Conservation (phyloP, 2,113 vertebrate genomes). For the Anguilla rostrata region DNA sequence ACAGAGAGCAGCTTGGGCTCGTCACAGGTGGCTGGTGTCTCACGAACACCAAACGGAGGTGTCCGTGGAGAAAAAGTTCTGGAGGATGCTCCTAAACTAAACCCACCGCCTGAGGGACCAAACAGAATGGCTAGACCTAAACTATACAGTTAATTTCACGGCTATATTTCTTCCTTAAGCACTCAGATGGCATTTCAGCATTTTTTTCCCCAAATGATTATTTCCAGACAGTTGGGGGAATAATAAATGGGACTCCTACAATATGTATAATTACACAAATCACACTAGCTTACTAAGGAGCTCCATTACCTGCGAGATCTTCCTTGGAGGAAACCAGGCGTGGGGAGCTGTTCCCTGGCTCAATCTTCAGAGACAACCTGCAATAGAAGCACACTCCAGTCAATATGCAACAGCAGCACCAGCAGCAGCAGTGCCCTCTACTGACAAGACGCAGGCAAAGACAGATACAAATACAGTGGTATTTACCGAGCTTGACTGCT, state of each 20-base stretch:
- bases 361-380: slow-evolving; percentile 85
- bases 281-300: not conserved
- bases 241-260: not conserved
- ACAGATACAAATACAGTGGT: not conserved
- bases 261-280: not conserved
- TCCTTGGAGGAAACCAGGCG: slow-evolving; percentile 84
- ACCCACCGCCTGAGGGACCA: not conserved
- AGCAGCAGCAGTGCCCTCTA: not conserved
- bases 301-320: slow-evolving; percentile 79
- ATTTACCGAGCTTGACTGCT: too few relatives aligned
- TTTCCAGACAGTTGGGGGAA: slow-evolving; percentile 19
- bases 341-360: slow-evolving; percentile 84
- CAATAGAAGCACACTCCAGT: slow-evolving; percentile 34
- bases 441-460: not conserved
- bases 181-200: not conserved
- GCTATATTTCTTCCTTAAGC: not conserved
- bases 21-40: not conserved
- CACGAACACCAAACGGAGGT: not conserved
- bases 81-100: not conserved
- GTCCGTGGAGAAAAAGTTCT: not conserved
- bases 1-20: not conserved
- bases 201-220: slow-evolving; percentile 3
- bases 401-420: not conserved
- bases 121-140: not conserved
- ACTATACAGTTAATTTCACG: not conserved